phyloP scores from a whole-genome alignment of 2,113 vertebrate species.

The Albula goreensis region DNA sequence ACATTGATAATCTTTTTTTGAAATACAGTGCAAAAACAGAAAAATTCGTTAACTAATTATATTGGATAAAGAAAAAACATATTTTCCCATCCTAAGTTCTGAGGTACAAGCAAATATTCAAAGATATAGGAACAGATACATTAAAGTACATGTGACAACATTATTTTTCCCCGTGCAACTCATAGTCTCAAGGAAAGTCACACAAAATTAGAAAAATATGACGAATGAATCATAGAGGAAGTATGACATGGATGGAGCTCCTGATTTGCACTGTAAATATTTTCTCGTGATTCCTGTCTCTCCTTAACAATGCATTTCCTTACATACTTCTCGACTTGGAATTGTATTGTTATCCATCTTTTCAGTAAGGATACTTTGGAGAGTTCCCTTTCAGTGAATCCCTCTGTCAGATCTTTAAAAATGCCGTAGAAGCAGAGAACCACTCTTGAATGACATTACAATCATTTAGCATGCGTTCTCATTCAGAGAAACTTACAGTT shows the following conservation, averaged over 20 bases:
- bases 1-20: too few species aligned
- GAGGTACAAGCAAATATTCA: not conserved
- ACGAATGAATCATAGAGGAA: not conserved
- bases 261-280: not conserved
- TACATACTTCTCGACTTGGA: conserved; percentile 14
- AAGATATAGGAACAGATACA: not conserved
- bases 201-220: not conserved
- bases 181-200: not conserved
- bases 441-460: too few species aligned
- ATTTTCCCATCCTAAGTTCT: not conserved
- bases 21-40: too few species aligned
- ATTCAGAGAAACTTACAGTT: too few species aligned
- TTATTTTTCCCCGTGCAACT: not conserved
- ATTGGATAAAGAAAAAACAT: too few species aligned
- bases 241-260: not conserved
- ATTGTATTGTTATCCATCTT: too few species aligned
- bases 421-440: too few species aligned
- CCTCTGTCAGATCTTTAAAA: too few species aligned
- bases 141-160: not conserved
- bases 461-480: too few species aligned
- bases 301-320: conserved; percentile 31
- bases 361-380: too few species aligned
- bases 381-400: too few species aligned
- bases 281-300: conserved; percentile 21
- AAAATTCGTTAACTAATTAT: too few species aligned